Conservation (phyloP, 2,113 vertebrate species). For the Orthonyx spaldingii region DNA sequence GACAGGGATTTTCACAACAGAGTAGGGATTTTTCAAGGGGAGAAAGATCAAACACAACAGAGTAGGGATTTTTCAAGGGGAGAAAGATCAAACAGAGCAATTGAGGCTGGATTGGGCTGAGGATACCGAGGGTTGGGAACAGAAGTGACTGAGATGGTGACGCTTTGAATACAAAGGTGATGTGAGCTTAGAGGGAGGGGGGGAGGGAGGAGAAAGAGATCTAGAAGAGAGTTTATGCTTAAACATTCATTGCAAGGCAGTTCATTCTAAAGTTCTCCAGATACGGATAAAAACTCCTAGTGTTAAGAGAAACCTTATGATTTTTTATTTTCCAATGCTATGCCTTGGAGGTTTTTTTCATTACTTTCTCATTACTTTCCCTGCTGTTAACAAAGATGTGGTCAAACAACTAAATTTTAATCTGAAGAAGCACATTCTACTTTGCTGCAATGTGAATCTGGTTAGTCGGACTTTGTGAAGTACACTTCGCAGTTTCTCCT, state of each 20-base stretch:
- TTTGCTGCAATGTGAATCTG: not conserved
- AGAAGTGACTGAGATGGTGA: not conserved
- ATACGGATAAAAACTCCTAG: not conserved
- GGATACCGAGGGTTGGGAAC: not conserved
- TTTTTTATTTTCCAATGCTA: not conserved
- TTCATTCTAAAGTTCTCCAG: not conserved
- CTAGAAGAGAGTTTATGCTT: not conserved
- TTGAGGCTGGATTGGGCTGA: not conserved
- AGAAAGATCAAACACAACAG: not conserved
- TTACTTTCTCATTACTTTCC: not conserved
- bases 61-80: not conserved
- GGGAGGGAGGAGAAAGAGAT: not conserved
- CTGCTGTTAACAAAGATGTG: not conserved
- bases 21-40: no score
- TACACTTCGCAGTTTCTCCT: not conserved
- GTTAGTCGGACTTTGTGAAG: not conserved
- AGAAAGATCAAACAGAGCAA: not conserved
- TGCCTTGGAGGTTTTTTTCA: not conserved
- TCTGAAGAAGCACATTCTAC: not conserved
- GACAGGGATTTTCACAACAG: no score
- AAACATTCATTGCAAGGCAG: not conserved
- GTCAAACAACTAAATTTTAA: not conserved
- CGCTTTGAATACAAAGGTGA: not conserved
- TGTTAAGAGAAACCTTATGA: not conserved
- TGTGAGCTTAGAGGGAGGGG: not conserved